Percentiles rank a stretch among this genome's conserved stretches.
These are phyloP conservation scores for Podotricha telesiphe DNA, from an alignment of 2,888 invertebrate genomes.

Conservation along the genomic window DNA sequence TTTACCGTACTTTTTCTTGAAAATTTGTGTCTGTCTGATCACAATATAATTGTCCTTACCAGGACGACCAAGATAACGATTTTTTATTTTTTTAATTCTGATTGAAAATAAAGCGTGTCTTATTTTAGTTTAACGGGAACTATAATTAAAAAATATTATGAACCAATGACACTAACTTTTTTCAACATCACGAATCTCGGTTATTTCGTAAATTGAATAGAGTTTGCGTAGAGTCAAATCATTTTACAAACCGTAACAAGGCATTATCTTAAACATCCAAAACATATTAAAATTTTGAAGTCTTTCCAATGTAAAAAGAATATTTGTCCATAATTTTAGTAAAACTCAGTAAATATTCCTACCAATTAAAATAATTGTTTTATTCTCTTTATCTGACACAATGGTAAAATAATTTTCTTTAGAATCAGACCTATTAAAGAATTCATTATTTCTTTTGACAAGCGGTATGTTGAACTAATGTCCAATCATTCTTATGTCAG, in stretches of 20 bases:
- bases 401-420: constrained; percentile 10
- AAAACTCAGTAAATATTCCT: neutral
- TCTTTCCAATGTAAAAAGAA: neutral
- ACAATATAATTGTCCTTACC: no score
- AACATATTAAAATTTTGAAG: neutral
- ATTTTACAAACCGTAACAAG: neutral
- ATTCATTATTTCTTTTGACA: neutral
- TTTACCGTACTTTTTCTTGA: no score
- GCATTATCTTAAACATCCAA: neutral
- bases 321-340: neutral
- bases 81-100: no score
- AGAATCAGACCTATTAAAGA: neutral
- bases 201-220: no score
- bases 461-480: neutral
- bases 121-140: no score
- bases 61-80: no score
- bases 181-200: no score
- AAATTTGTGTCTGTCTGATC: no score
- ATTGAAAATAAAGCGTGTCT: no score
- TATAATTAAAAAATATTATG: no score
- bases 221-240: no score
- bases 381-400: neutral
- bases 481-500: neutral
- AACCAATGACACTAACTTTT: no score
- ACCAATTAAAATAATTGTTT: constrained; percentile 7